phyloP scores from a whole-genome alignment of 2,113 vertebrate genomes.

The Tringa solitaria region DNA sequence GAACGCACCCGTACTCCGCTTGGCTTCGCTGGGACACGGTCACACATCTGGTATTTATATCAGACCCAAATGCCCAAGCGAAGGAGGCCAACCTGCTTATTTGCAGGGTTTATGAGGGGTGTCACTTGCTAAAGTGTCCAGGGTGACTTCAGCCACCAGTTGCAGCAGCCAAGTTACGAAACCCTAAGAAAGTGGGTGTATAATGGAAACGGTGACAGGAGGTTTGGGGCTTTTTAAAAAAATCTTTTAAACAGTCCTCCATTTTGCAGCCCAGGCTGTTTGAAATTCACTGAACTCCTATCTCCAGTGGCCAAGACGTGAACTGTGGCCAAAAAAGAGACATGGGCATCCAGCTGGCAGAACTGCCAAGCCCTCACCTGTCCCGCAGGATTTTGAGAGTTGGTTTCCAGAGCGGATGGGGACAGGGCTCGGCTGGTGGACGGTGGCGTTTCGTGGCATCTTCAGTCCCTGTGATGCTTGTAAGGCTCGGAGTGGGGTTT shows the following conservation, averaged over 20 bases:
- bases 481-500: neutral
- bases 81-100: neutral
- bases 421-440: neutral
- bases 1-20: rapidly evolving
- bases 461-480: neutral
- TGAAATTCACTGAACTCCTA: neutral
- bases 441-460: neutral
- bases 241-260: neutral
- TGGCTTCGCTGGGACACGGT: neutral
- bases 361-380: neutral
- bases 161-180: neutral
- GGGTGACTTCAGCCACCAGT: neutral
- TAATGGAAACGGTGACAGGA: conserved; percentile 14
- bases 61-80: neutral
- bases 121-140: conserved; percentile 1
- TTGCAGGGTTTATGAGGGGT: neutral
- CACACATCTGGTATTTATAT: neutral
- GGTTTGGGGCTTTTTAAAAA: neutral
- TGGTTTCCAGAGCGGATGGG: neutral
- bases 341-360: neutral
- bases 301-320: neutral
- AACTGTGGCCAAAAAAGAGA: neutral
- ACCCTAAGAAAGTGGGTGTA: neutral
- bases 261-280: neutral
- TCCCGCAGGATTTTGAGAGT: neutral